phyloP scores from a whole-genome alignment of 2,113 vertebrate genomes.

The Clupea harengus region DNA sequence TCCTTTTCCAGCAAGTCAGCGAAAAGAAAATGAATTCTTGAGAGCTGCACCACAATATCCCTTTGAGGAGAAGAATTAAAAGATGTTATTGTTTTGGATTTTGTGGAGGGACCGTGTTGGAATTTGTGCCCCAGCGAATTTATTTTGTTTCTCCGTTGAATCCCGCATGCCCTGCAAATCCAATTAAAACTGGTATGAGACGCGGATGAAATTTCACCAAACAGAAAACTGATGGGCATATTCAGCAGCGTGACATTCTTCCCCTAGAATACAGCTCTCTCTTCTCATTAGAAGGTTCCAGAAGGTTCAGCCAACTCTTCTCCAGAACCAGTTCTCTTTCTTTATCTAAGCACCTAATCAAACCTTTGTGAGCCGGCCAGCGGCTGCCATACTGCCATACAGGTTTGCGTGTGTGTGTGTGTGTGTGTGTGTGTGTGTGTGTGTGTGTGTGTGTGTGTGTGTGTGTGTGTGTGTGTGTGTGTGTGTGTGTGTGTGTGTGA shows the following conservation, averaged over 20 bases:
- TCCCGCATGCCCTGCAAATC: background rate
- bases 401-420: background rate
- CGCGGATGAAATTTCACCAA: background rate
- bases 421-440: background rate
- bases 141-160: background rate
- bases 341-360: background rate
- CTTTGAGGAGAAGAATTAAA: background rate
- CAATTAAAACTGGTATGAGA: background rate
- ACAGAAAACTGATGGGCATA: background rate
- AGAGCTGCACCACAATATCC: background rate
- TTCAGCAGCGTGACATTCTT: background rate
- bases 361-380: constrained; percentile 1
- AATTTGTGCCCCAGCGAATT: background rate
- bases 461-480: constrained; percentile 38
- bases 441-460: background rate
- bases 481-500: constrained; percentile 33
- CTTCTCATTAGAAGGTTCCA: background rate
- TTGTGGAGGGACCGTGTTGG: background rate
- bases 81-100: background rate
- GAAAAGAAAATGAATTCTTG: background rate
- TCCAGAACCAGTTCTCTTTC: background rate
- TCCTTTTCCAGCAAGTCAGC: background rate
- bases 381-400: constrained; percentile 3
- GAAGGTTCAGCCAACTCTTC: background rate
- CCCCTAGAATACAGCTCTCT: background rate